phyloP scores from a whole-genome alignment of 2,888 invertebrate genomes.

The Hirtodrosophila trivittata region DNA sequence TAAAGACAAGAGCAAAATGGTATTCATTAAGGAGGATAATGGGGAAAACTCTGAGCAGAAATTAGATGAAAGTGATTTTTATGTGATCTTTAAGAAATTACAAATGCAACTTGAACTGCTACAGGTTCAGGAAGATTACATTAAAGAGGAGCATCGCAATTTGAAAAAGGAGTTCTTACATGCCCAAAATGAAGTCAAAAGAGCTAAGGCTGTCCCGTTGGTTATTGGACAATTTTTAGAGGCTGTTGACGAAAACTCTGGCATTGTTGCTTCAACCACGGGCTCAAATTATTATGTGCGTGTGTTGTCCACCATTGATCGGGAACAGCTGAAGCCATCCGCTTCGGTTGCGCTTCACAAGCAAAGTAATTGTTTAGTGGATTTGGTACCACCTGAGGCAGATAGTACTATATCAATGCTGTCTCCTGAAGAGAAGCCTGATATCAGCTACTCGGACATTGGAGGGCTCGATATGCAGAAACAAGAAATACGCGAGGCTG shows the following conservation, averaged over 20 bases:
- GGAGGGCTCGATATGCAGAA: slow-evolving; percentile 99
- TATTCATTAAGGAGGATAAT: slow-evolving; percentile 11
- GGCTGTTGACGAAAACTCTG: slow-evolving; percentile 99
- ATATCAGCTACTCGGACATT: slow-evolving; percentile 97
- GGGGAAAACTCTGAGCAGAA: slow-evolving; percentile 8
- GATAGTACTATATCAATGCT: slow-evolving; percentile 99
- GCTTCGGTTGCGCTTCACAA: slow-evolving; percentile 99
- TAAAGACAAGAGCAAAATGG: slow-evolving; percentile 24
- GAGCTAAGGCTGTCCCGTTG: slow-evolving; percentile 99
- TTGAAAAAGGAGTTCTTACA: slow-evolving; percentile 99
- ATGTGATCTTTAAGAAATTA: slow-evolving; percentile 98
- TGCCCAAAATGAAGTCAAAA: slow-evolving; percentile 98
- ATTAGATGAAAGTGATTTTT: slow-evolving; percentile 94
- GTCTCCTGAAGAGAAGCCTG: slow-evolving; percentile 97
- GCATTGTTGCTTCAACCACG: slow-evolving; percentile 99
- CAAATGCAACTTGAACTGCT: slow-evolving; percentile 98
- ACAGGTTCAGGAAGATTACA: slow-evolving; percentile 99
- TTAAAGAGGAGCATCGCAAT: slow-evolving; percentile 99
- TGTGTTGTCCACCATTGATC: slow-evolving; percentile 95
- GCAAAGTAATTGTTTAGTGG: slow-evolving; percentile 99
- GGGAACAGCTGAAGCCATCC: slow-evolving; percentile 98
- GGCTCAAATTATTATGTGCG: slow-evolving; percentile 87
- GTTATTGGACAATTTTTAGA: slow-evolving; percentile 99
- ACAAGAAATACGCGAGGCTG: slow-evolving; percentile 99
- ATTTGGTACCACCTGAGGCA: slow-evolving; percentile 99